A percentile compares a stretch with the other conserved stretches of the same genome.
phyloP scores from a whole-genome alignment of 2,113 vertebrate genomes.

The Bagarius yarrelli region DNA sequence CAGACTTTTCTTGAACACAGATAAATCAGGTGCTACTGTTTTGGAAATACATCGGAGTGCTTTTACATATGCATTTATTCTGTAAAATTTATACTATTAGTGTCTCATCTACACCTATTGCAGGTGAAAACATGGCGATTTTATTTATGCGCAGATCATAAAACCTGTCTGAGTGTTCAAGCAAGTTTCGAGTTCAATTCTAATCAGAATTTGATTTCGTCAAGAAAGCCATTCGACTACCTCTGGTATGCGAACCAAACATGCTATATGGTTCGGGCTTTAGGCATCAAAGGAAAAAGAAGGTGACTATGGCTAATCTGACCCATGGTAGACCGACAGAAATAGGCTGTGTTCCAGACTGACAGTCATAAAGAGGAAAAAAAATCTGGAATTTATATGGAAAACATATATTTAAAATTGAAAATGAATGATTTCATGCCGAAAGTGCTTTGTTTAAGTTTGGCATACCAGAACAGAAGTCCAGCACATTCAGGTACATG shows the following conservation, averaged over 20 bases:
- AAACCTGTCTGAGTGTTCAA: not conserved
- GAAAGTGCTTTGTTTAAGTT: not conserved
- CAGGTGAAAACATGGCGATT: not conserved
- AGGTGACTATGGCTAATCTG: not conserved
- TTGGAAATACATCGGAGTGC: not conserved
- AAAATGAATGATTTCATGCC: not conserved
- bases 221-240: not conserved
- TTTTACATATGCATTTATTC: not conserved
- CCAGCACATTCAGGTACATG: not conserved
- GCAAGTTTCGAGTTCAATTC: not conserved
- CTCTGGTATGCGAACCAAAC: not conserved
- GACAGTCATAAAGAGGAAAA: not conserved
- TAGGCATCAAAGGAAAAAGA: accelerated
- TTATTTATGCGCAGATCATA: not conserved
- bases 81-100: not conserved
- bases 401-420: not conserved
- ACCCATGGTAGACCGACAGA: not conserved
- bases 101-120: not conserved
- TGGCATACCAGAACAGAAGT: not conserved
- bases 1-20: not conserved
- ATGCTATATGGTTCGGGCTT: not conserved
- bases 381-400: not conserved
- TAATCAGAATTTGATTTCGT: not conserved
- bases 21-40: not conserved
- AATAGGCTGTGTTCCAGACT: not conserved